Base-by-base conservation (phyloP, 1,140 invertebrate genomes). In the Dinothrombium tinctorium region DNA sequence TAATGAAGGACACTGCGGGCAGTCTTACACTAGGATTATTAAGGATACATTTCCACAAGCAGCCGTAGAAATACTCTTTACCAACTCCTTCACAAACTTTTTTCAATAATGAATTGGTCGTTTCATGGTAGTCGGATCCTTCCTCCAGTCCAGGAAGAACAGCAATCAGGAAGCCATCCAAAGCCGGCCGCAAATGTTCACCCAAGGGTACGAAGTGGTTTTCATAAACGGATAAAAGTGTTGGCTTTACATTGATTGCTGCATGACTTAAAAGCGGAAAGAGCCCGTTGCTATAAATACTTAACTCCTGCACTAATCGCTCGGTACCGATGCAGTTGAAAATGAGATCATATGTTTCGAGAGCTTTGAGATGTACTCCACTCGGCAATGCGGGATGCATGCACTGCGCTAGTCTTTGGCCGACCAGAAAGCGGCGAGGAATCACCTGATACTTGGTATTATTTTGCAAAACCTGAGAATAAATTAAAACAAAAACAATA, bases 261-360 rank as follows among this genome's bases (percentile, higher is more conserved):
- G 83, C 80, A 65, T 87, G 72, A 8, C 74, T 71, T 47, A 92
- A 65, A 21, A 92, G 56, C 26, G 86, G 86, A 60, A 92, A 92
- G 12, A 92, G 59, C 8, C 86, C 84, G 51, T 73, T 69, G 57
- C 74, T 75, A 56, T 84, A 87, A 48, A 84, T 82, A 54, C 83
- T 84, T 20, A 86, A 62, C 55, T 87, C 79, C 52, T 76, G 69
- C 41, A 76, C 72, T 37, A 87, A 60, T 46, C 79, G 65, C 51
- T 76, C 73, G 26, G 75, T 73, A 35, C 81, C 81, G 60, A 89
- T 83, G 51, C 74, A 78, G 55, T 78, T 78, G 60, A 92, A 90
- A 53, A 90, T 82, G 45, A 84, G 74, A 51, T 84, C 79, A 58
- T 90, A 94, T 1, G 80, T 86, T 61, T 92, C 86, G 25, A 92